Evolutionary conservation across 2,797 vertebrate genomes (phyloP), one percentile per base, ranked within the genome.

Genomic region (Pipistrellus pygmaeus): DNA sequence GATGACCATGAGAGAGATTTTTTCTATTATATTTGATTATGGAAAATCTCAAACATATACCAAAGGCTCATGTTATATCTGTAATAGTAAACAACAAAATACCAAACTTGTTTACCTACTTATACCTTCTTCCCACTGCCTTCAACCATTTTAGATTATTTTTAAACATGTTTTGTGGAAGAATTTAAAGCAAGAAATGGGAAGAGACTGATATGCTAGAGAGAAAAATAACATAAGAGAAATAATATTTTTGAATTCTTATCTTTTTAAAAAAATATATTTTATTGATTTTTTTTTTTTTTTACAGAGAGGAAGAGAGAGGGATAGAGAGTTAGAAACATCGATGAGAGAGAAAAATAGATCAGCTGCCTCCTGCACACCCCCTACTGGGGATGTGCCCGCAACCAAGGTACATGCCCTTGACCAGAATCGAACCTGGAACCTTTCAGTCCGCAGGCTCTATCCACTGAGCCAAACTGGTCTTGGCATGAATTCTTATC

Each of bases 151-250:
- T 73, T 44, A 90, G 10, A 41, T 72, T 72, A 53, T 80, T 77
- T 91, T 71, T 51, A 92, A 93, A 73, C 20, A 85, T 90, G 73
- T 64, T 14, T 32, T 41, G 41, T 23, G 17, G 25, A 76, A 85
- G 23, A 84, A 80, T 87, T 77, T 68, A 80, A 71, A 82, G 30
- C 17, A 86, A 76, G 17, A 85, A 73, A 69, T 81, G 32, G 18
- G 38, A 91, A 92, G 41, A 77, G 20, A 73, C 38, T 66, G 17
- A 20, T 51, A 5, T 60, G 1, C 68, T 68, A 84, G 87, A 71
- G 20, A 55, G 51, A 88, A 55, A 85, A 85, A 48, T 55, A 85
- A 71, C 3, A 51, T 14, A 71, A 78, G 8, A 87, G 3, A 84
- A 89, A 80, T 44, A 11, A 11, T 44, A 44, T 44, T 44, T 44